Percentiles rank a stretch among this genome's conserved stretches.
Conservation (phyloP, 2,113 vertebrate genomes). For the Proterorhinus semilunaris region DNA sequence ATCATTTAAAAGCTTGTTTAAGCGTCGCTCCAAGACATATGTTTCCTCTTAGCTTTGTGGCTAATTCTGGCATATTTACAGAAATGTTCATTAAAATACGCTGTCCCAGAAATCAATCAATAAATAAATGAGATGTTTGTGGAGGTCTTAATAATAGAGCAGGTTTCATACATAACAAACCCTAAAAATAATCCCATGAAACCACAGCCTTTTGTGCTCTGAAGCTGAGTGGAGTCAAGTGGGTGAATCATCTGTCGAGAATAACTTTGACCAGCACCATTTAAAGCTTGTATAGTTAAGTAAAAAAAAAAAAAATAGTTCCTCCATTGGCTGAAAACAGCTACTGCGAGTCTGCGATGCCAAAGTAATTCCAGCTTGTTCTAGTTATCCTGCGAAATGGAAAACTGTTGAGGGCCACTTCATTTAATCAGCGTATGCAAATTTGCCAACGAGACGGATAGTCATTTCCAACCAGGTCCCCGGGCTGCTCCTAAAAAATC, state of each 20-base stretch:
- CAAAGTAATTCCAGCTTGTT: constrained; percentile 19
- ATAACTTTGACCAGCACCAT: not conserved
- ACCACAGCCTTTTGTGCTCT: not conserved
- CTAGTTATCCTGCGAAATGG: constrained; percentile 24
- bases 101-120: too few relatives aligned
- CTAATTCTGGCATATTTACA: too few relatives aligned
- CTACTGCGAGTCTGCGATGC: constrained; percentile 21
- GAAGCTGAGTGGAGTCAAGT: not conserved
- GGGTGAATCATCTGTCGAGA: not conserved
- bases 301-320: not conserved
- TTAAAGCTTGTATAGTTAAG: not conserved
- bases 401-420: constrained; percentile 36
- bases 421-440: constrained; percentile 63
- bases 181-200: too few relatives aligned
- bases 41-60: too few relatives aligned
- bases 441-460: constrained; percentile 62
- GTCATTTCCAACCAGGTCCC: constrained; percentile 60
- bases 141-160: too few relatives aligned
- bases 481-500: constrained; percentile 50
- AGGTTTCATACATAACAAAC: too few relatives aligned
- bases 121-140: too few relatives aligned
- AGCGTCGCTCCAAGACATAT: too few relatives aligned
- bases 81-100: too few relatives aligned
- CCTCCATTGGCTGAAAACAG: not conserved
- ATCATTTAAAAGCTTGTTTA: too few relatives aligned